Evolutionary conservation across 2,113 vertebrate genomes (phyloP).

Genomic region (Andinoacara biseriatus): DNA sequence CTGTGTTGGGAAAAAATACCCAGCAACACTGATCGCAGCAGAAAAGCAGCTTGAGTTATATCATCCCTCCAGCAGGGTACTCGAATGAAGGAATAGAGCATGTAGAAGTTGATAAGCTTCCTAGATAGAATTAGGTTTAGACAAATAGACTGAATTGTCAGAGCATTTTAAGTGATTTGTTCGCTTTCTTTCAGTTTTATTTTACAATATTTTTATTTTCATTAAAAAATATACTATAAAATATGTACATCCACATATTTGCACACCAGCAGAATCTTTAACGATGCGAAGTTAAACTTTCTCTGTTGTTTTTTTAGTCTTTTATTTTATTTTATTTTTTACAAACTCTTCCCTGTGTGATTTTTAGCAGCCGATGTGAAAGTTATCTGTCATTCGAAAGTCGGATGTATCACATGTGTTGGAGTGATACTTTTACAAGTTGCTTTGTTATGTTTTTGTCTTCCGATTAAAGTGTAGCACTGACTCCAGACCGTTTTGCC

Average conservation of each 20-base stretch:
- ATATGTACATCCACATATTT: not conserved
- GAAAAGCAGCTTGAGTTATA: not conserved
- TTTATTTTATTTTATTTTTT: not conserved
- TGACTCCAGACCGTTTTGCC: not conserved
- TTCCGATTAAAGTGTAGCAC: not conserved
- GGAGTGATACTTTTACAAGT: not conserved
- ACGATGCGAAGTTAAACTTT: not conserved
- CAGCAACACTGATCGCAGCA: not conserved
- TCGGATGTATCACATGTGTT: not conserved
- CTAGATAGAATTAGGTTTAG: not conserved
- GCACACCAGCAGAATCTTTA: not conserved
- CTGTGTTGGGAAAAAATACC: not conserved
- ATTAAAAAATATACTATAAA: not conserved
- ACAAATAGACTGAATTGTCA: not conserved
- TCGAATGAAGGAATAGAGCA: not conserved
- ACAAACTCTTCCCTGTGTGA: not conserved
- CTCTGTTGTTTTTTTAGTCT: not conserved
- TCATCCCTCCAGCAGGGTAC: not conserved
- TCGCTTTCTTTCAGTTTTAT: not conserved
- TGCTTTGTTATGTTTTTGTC: not conserved
- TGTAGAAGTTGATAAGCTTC: not conserved
- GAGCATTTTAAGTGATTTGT: not conserved
- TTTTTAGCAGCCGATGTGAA: not conserved
- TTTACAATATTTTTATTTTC: not conserved
- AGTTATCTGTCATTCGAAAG: not conserved